Evolutionary conservation across 2,888 invertebrate species (phyloP), one percentile per base, ranked within the genome.

Genomic region (Callyntrura sp.): DNA sequence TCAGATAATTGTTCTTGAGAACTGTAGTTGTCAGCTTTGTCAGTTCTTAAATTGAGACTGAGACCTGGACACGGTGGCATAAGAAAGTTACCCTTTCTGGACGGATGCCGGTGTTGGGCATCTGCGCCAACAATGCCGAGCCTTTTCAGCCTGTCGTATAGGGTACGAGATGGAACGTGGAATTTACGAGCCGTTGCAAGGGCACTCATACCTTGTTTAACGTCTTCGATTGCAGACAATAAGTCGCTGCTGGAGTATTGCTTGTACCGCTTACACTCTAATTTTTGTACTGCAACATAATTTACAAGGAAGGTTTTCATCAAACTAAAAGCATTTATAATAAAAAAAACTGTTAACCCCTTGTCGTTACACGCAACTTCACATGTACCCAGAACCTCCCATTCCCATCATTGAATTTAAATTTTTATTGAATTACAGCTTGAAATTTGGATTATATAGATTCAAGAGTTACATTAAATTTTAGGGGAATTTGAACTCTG

Each of bases 211-310:
- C 98, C 98, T 91, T 96, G 96, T 90, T 97, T 96, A 0, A 98
- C 98, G 81, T 97, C 98, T 93, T 97, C 97, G 91, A 98, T 98
- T 35, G 98, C 98, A 1, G 97, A 96, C 96, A 97, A 96, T 93
- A 98, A 98, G 94, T 98, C 97, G 91, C 97, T 96, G 91, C 97
- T 96, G 3, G 98, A 97, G 94, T 98, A 98, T 94, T 98, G 98
- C 94, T 98, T 98, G 95, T 98, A 98, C 87, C 98, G 96, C 94
- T 98, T 98, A 98, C 98, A 98, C 95, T 98, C 98, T 0, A 97
- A 97, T 94, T 97, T 98, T 94, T 97, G 97, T 0, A 96, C 95
- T 17, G 97, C 96, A 1, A 83, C 84, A 78, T 92, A 92, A 48
- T 86, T 87, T 83, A 9, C 51, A 51, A 51, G 4, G 14, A 1